phyloP scores from a whole-genome alignment of 2,797 vertebrate genomes.

The Capromys pilorides region DNA sequence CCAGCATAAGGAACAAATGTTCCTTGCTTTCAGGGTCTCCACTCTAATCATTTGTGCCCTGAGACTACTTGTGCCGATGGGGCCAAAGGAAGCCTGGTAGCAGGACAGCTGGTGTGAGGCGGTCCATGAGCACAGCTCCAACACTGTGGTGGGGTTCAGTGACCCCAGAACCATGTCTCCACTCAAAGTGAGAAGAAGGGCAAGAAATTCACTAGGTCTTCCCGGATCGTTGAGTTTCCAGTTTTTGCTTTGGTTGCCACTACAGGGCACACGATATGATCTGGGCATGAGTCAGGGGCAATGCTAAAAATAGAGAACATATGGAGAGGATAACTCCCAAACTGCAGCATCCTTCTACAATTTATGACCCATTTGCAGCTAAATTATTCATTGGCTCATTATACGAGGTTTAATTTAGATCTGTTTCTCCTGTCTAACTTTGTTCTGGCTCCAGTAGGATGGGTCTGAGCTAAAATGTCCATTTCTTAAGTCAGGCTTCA shows the following conservation, averaged over 20 bases:
- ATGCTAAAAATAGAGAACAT: neutral
- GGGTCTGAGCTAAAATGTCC: neutral
- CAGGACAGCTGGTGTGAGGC: neutral
- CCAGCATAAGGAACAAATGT: neutral
- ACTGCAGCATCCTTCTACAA: neutral
- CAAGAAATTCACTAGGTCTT: neutral
- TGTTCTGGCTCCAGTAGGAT: neutral
- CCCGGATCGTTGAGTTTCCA: neutral
- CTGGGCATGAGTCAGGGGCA: neutral
- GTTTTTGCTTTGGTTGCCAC: neutral
- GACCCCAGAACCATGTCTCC: neutral
- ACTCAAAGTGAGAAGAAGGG: neutral
- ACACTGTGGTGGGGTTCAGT: neutral
- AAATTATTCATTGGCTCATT: constrained; percentile 22
- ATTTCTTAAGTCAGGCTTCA: constrained; percentile 14
- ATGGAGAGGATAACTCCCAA: neutral
- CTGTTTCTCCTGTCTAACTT: neutral
- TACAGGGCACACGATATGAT: neutral
- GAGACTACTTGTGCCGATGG: neutral
- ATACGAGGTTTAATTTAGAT: neutral
- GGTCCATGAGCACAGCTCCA: neutral
- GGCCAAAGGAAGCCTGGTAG: neutral
- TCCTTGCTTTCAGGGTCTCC: neutral
- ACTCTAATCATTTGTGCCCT: neutral
- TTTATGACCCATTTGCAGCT: neutral